A percentile compares a stretch with the other conserved stretches of the same genome.
Evolutionary conservation across 2,113 vertebrate genomes (phyloP).

Genomic region (Lepus americanus): DNA sequence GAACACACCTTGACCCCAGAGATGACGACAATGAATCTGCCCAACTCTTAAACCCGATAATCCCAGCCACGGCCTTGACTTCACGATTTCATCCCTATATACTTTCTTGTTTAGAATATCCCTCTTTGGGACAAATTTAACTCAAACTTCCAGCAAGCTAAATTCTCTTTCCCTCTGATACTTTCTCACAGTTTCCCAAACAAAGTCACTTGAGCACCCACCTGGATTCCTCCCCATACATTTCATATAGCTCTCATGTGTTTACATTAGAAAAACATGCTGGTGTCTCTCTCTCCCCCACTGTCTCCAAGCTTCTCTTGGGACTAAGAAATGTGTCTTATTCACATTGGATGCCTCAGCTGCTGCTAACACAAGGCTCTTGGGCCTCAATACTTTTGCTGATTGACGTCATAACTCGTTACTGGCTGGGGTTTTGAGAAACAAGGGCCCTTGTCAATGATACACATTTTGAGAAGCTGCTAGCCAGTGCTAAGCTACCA

Average conservation of each 20-base stretch:
- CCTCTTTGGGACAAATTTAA: constrained; percentile 17
- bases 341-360: background rate
- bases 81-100: background rate
- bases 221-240: background rate
- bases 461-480: constrained; percentile 18
- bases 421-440: constrained; percentile 20
- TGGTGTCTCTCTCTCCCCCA: background rate
- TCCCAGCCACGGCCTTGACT: background rate
- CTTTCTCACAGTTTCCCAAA: background rate
- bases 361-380: background rate
- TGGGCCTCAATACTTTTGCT: background rate
- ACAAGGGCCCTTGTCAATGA: background rate
- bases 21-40: background rate
- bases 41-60: background rate
- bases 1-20: background rate
- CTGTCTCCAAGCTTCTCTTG: background rate
- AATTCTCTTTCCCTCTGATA: background rate
- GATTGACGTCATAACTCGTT: background rate
- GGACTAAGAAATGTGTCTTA: constrained; percentile 14
- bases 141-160: background rate
- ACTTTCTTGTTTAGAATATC: background rate
- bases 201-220: background rate
- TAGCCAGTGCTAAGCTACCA: constrained; percentile 44
- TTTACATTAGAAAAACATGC: background rate
- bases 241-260: background rate